Base-by-base conservation (phyloP, 2,888 invertebrate species). In the Drosophila merina region DNA sequence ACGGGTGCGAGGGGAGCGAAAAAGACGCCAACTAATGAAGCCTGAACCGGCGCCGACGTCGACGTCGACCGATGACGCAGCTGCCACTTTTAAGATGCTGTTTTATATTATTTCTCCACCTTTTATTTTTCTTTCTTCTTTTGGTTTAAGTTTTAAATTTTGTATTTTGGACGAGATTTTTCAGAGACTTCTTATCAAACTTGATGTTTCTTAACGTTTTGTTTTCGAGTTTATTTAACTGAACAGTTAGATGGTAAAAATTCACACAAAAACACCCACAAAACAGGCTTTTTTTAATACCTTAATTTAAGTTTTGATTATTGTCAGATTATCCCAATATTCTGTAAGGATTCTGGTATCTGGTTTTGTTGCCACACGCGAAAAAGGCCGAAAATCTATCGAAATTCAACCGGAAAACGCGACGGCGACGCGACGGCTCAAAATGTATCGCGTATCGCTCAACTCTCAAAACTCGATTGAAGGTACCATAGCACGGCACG, bases 31-130 rank as follows among this genome's bases (percentile, higher is more conserved):
- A 70, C 78, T 79, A 79, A 74, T 81, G 85, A 81, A 84, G 80
- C 75, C 85, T 68, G 42, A 81, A 85, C 85, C 85, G 80, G 79
- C 85, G 80, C 78, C 78, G 69, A 63, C 73, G 74, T 56, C 33
- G 57, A 54, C 68, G 58, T 66, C 42, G 45, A n/a, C 47, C 38
- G 77, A 76, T 79, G 77, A 77, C 77, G 77, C 79, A 79, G 77
- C 77, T 79, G 77, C 79, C 51, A 10, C 20, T 44, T 20, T 44
- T 44, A 44, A 44, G 42, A 42, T 42, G 42, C 44, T 44, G 44
- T 44, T 44, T 44, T 25, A 20, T 25, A n/a, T 36, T 36, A 44
- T 44, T 25, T 44, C 42, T 20, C 14, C 40, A 14, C 4, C 40
- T 14, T 6, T 28, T 26, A 12, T 14, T 28, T 26, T 26, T 14